A percentile compares a stretch with the other conserved stretches of the same genome.
phyloP scores from a whole-genome alignment of 2,797 vertebrate species.

The Botia kubotai region DNA sequence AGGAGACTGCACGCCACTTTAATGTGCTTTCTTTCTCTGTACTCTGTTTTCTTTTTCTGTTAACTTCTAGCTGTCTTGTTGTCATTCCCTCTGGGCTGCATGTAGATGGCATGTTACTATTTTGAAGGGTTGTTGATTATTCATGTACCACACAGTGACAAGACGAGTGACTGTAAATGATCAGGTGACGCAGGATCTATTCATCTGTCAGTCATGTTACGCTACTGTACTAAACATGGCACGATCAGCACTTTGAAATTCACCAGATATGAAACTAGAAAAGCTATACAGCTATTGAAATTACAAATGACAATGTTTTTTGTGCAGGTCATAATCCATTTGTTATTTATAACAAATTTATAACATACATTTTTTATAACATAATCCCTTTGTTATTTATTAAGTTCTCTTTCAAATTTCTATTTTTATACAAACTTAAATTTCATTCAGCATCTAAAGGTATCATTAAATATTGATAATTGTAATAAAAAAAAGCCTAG shows the following conservation, averaged over 20 bases:
- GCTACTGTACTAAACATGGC: background rate
- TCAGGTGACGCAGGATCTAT: background rate
- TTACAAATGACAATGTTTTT: background rate
- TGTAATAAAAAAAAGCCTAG: too few relatives aligned
- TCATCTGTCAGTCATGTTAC: conserved; percentile 4
- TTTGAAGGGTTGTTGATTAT: conserved; percentile 33
- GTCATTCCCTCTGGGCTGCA: conserved; percentile 65
- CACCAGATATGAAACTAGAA: background rate
- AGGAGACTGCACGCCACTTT: conserved; percentile 20
- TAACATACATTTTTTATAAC: too few relatives aligned
- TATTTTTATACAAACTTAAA: too few relatives aligned
- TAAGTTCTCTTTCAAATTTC: too few relatives aligned
- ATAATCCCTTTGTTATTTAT: background rate
- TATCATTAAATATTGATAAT: too few relatives aligned
- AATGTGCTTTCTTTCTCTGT: conserved; percentile 6
- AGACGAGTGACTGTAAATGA: conserved; percentile 1
- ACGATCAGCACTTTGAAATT: background rate
- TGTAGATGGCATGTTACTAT: conserved; percentile 57
- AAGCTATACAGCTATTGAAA: background rate
- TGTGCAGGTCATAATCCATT: background rate
- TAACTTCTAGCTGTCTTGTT: conserved; percentile 6
- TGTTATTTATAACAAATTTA: too few relatives aligned
- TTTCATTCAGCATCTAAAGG: too few relatives aligned
- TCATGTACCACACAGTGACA: conserved; percentile 44
- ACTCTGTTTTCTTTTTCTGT: background rate